Conservation (phyloP, 2,797 vertebrate species). For the Poecilia velifera region DNA sequence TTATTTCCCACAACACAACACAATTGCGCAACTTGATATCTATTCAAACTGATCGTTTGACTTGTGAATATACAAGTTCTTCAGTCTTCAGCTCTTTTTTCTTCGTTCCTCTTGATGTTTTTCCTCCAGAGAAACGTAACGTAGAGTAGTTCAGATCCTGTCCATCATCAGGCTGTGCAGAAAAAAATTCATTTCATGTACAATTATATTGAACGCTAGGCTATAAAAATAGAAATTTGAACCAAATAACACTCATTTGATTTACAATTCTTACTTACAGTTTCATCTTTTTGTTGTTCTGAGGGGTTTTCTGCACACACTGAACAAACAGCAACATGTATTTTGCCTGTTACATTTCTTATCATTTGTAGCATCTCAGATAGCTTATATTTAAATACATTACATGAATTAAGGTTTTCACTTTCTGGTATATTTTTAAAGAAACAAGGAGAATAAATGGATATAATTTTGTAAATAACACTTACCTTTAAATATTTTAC, state of each 20-base stretch:
- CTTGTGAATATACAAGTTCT: not conserved
- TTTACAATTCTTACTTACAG: not conserved
- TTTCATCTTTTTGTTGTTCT: not conserved
- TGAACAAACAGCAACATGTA: not conserved
- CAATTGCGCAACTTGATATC: not conserved
- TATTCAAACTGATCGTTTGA: not conserved
- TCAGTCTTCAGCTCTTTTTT: not conserved
- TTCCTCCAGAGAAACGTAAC: slow-evolving; percentile 1
- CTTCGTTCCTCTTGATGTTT: not conserved
- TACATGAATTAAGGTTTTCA: not conserved
- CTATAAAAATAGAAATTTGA: not conserved
- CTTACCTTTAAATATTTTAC: slow-evolving; percentile 1
- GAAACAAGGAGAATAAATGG: not conserved
- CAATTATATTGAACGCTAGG: not conserved
- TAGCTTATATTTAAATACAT: not conserved
- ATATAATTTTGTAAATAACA: not conserved
- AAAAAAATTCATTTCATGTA: not conserved
- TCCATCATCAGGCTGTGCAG: not conserved
- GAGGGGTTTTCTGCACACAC: not conserved
- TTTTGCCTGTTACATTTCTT: not conserved
- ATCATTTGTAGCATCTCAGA: not conserved
- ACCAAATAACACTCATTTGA: not conserved
- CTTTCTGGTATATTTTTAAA: not conserved
- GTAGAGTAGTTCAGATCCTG: slow-evolving; percentile 1
- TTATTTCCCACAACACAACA: not conserved